Evolutionary conservation across 2,888 invertebrate genomes (phyloP).

Genomic region (Mactromeris polynyma): DNA sequence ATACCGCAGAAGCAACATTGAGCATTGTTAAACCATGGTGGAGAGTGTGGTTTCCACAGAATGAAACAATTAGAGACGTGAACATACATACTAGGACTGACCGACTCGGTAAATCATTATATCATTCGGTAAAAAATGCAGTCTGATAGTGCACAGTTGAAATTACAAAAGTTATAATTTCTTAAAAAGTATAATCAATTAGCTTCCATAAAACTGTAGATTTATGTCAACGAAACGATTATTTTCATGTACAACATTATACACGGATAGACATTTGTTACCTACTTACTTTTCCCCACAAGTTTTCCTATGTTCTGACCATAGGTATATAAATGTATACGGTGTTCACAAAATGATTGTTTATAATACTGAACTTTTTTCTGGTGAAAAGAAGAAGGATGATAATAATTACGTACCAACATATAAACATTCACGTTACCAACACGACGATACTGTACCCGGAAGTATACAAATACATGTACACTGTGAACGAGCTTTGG

Average conservation of each 20-base stretch:
- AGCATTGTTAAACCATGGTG: conserved; percentile 1
- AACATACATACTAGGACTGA: background rate
- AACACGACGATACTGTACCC: background rate
- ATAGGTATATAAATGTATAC: too few species aligned
- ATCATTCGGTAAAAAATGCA: too few species aligned
- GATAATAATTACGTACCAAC: background rate
- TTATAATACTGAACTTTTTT: background rate
- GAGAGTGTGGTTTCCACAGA: background rate
- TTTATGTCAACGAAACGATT: too few species aligned
- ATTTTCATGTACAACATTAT: too few species aligned
- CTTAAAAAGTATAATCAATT: too few species aligned
- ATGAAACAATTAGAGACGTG: conserved; percentile 1
- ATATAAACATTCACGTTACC: background rate
- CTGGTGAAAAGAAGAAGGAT: background rate
- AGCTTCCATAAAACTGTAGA: too few species aligned
- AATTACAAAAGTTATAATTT: too few species aligned
- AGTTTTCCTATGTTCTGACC: too few species aligned
- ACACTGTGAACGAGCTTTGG: background rate
- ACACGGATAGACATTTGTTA: too few species aligned
- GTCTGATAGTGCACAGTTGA: too few species aligned
- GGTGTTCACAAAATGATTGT: background rate
- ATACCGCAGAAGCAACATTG: background rate
- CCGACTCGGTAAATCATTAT: background rate
- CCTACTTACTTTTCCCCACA: too few species aligned
- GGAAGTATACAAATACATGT: background rate